phyloP scores from a whole-genome alignment of 2,888 invertebrate genomes.

The Cynaeus angustus region DNA sequence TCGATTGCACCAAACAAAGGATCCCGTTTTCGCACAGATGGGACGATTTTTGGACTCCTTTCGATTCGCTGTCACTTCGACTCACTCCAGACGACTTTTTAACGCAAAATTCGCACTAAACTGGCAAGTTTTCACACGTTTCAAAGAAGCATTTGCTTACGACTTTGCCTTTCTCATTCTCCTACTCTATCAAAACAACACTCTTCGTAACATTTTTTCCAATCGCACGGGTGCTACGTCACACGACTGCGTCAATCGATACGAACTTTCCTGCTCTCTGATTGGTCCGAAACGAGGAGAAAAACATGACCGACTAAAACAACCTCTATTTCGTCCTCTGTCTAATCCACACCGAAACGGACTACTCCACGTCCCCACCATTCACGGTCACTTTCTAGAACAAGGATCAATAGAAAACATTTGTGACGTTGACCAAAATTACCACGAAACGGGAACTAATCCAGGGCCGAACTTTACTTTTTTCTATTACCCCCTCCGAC shows the following conservation, averaged over 20 bases:
- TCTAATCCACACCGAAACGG: not conserved
- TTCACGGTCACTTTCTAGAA: conserved; percentile 33
- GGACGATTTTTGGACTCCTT: conserved; percentile 30
- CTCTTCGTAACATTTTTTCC: conserved; percentile 22
- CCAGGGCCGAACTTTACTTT: conserved; percentile 17
- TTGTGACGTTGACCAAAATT: conserved; percentile 35
- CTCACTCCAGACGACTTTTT: conserved; percentile 57
- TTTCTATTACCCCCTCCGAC: not conserved
- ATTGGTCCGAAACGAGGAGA: conserved; percentile 33
- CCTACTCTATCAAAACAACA: conserved; percentile 47
- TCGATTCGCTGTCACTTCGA: conserved; percentile 51
- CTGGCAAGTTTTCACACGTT: conserved; percentile 15
- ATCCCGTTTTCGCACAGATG: conserved; percentile 45
- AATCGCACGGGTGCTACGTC: conserved; percentile 40
- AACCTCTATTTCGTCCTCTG: conserved; percentile 2
- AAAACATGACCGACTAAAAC: conserved; percentile 2
- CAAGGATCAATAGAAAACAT: conserved; percentile 42
- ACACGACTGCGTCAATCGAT: conserved; percentile 50
- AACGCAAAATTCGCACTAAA: conserved; percentile 23
- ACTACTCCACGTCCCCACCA: conserved; percentile 26
- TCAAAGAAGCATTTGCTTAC: conserved; percentile 24
- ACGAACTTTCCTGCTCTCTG: not conserved
- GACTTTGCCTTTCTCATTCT: conserved; percentile 39
- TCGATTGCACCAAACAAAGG: conserved; percentile 66
- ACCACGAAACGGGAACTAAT: conserved; percentile 10